Evolutionary conservation across 2,797 vertebrate genomes (phyloP).

Genomic region (Epinephelus awoara): DNA sequence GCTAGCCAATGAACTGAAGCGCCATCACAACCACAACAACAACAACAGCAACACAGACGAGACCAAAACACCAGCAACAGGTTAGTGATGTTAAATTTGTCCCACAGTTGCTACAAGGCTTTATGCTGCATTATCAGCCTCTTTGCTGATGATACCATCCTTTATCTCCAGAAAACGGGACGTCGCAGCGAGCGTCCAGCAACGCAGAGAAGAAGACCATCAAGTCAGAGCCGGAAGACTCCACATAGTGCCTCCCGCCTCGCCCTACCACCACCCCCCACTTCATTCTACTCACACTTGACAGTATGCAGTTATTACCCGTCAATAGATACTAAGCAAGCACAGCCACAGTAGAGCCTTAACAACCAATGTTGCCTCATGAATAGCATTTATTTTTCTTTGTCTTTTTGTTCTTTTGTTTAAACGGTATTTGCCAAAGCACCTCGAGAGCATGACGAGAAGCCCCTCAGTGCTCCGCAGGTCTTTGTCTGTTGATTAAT

Average conservation of each 20-base stretch:
- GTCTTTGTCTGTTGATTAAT: slow-evolving; percentile 86
- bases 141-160: slow-evolving; percentile 25
- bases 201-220: slow-evolving; percentile 94
- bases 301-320: slow-evolving; percentile 83
- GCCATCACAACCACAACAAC: slow-evolving; percentile 89
- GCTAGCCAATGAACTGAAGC: slow-evolving; percentile 92
- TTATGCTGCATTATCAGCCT: background rate
- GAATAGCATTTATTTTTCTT: slow-evolving; percentile 85
- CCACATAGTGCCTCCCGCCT: slow-evolving; percentile 91
- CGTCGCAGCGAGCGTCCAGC: slow-evolving; percentile 90
- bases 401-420: slow-evolving; percentile 70
- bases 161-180: slow-evolving; percentile 90
- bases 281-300: slow-evolving; percentile 72
- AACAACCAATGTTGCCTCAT: slow-evolving; percentile 99
- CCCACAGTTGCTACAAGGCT: too few relatives aligned
- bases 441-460: slow-evolving; percentile 77
- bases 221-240: slow-evolving; percentile 98
- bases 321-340: slow-evolving; percentile 89
- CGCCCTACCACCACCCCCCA: slow-evolving; percentile 18
- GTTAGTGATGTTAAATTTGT: slow-evolving; percentile 70
- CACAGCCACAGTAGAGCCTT: slow-evolving; percentile 95
- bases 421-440: slow-evolving; percentile 82
- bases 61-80: slow-evolving; percentile 89
- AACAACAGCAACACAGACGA: slow-evolving; percentile 84
- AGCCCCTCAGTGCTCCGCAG: slow-evolving; percentile 69